Evolutionary conservation across 2,113 vertebrate species (phyloP).

Genomic region (Baryphthengus martii): DNA sequence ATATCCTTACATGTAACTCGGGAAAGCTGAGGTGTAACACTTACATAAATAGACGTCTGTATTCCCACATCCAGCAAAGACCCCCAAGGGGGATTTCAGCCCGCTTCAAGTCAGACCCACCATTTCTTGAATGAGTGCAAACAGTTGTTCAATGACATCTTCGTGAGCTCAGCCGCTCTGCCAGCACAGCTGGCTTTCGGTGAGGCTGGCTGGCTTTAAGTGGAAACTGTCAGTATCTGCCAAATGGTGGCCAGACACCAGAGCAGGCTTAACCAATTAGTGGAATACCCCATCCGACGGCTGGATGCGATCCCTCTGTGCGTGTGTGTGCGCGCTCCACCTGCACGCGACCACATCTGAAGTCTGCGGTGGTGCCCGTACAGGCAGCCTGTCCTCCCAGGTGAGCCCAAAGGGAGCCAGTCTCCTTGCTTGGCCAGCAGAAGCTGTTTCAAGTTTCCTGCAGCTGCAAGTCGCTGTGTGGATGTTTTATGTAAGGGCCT

Average conservation of each 20-base stretch:
- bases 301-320: not conserved
- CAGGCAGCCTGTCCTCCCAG: not conserved
- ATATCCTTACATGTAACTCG: not conserved
- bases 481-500: not conserved
- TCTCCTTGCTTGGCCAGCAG: not conserved
- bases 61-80: not conserved
- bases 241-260: constrained; percentile 50
- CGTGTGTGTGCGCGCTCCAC: not conserved
- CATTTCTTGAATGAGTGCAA: constrained; percentile 4
- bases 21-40: not conserved
- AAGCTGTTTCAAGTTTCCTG: not conserved
- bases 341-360: constrained; percentile 26
- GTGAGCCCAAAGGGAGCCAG: not conserved
- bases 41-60: not conserved
- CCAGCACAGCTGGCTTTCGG: constrained; percentile 20
- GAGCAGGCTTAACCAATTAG: constrained; percentile 37
- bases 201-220: not conserved
- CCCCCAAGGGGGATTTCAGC: not conserved
- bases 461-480: not conserved
- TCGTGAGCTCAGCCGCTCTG: not conserved
- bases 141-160: not conserved
- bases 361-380: not conserved
- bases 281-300: not conserved
- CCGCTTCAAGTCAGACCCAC: not conserved
- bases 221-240: constrained; percentile 39